A percentile compares a stretch with the other conserved stretches of the same genome.
Conservation (phyloP, 2,888 invertebrate genomes). For the Nebria salina region DNA sequence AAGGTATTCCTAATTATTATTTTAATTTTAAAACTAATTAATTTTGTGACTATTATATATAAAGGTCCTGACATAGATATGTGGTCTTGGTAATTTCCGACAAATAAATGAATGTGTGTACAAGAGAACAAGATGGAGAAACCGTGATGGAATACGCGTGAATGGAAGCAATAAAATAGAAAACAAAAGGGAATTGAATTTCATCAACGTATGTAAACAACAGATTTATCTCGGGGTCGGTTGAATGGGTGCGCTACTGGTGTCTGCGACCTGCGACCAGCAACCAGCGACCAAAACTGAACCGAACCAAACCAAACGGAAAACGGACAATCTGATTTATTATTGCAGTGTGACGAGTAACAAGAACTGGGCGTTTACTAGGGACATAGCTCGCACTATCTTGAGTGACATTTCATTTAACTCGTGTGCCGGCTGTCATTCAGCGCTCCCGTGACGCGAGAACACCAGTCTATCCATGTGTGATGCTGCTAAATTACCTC, state of each 20-base stretch:
- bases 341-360: constrained; percentile 60
- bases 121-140: neutral
- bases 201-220: neutral
- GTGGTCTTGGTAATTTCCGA: neutral
- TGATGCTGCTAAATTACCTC: constrained; percentile 60
- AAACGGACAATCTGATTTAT: constrained; percentile 58
- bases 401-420: constrained; percentile 66
- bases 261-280: neutral
- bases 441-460: constrained; percentile 59
- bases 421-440: constrained; percentile 62
- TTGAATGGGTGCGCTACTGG: neutral
- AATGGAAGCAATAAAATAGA: neutral
- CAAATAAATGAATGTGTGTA: neutral
- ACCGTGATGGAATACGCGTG: neutral
- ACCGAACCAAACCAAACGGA: neutral
- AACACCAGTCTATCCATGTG: constrained; percentile 58
- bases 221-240: neutral
- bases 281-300: neutral
- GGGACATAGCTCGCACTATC: constrained; percentile 59
- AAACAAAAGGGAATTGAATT: neutral
- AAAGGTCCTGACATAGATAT: no score
- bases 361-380: constrained; percentile 61
- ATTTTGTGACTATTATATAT: no score
- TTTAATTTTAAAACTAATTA: neutral
- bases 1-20: neutral